Evolutionary conservation across 2,113 vertebrate species (phyloP).

Genomic region (Penelope pileata): DNA sequence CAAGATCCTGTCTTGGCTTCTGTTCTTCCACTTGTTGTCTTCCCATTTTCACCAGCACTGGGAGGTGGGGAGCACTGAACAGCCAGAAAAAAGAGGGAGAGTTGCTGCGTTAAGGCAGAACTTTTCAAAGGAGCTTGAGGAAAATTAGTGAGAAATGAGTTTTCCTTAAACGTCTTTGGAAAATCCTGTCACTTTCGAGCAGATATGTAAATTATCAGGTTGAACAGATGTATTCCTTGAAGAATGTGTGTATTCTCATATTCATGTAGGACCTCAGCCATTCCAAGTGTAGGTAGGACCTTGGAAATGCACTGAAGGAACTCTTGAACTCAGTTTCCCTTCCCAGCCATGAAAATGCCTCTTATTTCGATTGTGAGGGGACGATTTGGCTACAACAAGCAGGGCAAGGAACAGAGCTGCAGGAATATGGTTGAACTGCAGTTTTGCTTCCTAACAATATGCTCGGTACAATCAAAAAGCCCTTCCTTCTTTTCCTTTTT

Average conservation of each 20-base stretch:
- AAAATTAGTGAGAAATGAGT: not conserved
- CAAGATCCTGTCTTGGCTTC: not conserved
- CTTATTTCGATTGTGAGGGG: not conserved
- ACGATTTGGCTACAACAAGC: not conserved
- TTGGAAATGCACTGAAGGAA: not conserved
- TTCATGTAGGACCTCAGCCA: not conserved
- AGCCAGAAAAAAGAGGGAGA: not conserved
- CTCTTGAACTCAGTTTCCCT: not conserved
- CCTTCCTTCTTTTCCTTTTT: not conserved
- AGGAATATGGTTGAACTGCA: not conserved
- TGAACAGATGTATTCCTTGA: not conserved
- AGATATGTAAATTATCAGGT: not conserved
- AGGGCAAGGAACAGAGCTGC: not conserved
- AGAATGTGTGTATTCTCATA: not conserved
- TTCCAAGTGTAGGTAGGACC: not conserved
- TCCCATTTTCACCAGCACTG: not conserved
- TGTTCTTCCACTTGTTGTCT: not conserved
- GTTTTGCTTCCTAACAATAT: not conserved
- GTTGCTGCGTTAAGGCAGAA: not conserved
- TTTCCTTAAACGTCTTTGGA: not conserved
- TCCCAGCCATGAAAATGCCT: not conserved
- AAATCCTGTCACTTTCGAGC: not conserved
- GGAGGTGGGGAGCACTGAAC: not conserved
- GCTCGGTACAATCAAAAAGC: not conserved
- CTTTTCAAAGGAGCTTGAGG: not conserved